Evolutionary conservation across 2,888 invertebrate genomes (phyloP), one percentile per base, ranked within the genome.

Genomic region (Quadroppia sp.): DNA sequence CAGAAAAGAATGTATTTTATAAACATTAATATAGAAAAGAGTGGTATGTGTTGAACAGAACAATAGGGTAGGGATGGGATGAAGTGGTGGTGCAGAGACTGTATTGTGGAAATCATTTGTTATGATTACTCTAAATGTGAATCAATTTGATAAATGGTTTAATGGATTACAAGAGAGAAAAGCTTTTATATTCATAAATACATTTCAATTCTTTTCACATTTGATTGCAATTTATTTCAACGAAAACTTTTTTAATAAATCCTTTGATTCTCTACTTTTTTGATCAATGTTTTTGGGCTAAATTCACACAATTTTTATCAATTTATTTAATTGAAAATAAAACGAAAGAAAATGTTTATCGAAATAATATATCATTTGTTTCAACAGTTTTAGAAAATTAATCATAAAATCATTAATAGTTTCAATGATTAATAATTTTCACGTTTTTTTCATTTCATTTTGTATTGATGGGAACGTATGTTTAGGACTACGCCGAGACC

Each of bases 401-500:
- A 36, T 36, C 6, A 36, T 36, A 11, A n/a, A n/a, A n/a, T n/a
- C n/a, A n/a, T n/a, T n/a, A n/a, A n/a, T n/a, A n/a, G n/a, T n/a
- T n/a, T n/a, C n/a, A n/a, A n/a, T n/a, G 15, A n/a, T 50, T 50
- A 25, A 59, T 59, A 13, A 40, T 6, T 40, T 40, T 40, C 13
- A 9, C 40, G 40, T 40, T 6, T 40, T 40, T 40, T 40, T n/a
- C n/a, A n/a, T n/a, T n/a, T n/a, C n/a, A n/a, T n/a, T n/a, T n/a
- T n/a, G n/a, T n/a, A n/a, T n/a, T n/a, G n/a, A n/a, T n/a, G n/a
- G n/a, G n/a, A n/a, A 6, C 40, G 2, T 50, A 15, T 64, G 64
- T 2, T 3, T 85, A 94, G 94, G 91, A 92, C 82, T 94, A 90
- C 83, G 93, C 93, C 6, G 92, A 92, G 82, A 91, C 89, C 70